These are phyloP conservation scores for Zaprionus lineosus DNA, from an alignment of 2,888 invertebrate species.

Conservation along the genomic window DNA sequence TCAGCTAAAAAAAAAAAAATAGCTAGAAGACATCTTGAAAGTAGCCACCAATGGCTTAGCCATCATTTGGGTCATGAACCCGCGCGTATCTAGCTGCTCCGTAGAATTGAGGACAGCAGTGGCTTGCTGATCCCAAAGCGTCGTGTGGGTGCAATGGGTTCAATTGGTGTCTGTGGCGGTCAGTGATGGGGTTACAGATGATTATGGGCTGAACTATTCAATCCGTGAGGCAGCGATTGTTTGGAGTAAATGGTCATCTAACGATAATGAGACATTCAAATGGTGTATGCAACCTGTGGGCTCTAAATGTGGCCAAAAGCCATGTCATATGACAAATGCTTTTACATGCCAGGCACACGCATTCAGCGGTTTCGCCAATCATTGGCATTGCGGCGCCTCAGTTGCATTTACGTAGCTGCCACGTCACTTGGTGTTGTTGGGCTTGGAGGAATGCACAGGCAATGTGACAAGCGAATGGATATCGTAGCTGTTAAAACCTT, in stretches of 20 bases:
- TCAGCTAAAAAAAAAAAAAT: constrained; percentile 24
- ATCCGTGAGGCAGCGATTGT: constrained; percentile 41
- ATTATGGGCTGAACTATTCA: constrained; percentile 15
- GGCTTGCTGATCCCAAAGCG: constrained; percentile 45
- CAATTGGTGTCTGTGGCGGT: constrained; percentile 55
- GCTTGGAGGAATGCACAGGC: constrained; percentile 50
- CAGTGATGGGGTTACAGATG: constrained; percentile 22
- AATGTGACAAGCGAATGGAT: constrained; percentile 52
- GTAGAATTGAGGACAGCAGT: constrained; percentile 60
- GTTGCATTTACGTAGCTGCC: constrained; percentile 42
- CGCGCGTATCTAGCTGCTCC: constrained; percentile 31
- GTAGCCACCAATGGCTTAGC: constrained; percentile 16
- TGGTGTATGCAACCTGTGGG: constrained; percentile 4
- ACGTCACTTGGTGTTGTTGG: constrained; percentile 50
- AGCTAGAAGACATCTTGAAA: constrained; percentile 38
- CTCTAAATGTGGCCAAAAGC: constrained; percentile 32
- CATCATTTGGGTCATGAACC: constrained; percentile 69
- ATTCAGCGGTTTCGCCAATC: constrained; percentile 37
- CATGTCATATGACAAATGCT: constrained; percentile 53
- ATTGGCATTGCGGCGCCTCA: constrained; percentile 32
- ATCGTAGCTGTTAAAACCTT: constrained; percentile 57
- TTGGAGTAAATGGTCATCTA: constrained; percentile 37
- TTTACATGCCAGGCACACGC: constrained; percentile 41
- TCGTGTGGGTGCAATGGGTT: constrained; percentile 66
- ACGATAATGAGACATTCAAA: constrained; percentile 51